Evolutionary conservation across 2,113 vertebrate species (phyloP).

Genomic region (Phalacrocorax pelagicus): DNA sequence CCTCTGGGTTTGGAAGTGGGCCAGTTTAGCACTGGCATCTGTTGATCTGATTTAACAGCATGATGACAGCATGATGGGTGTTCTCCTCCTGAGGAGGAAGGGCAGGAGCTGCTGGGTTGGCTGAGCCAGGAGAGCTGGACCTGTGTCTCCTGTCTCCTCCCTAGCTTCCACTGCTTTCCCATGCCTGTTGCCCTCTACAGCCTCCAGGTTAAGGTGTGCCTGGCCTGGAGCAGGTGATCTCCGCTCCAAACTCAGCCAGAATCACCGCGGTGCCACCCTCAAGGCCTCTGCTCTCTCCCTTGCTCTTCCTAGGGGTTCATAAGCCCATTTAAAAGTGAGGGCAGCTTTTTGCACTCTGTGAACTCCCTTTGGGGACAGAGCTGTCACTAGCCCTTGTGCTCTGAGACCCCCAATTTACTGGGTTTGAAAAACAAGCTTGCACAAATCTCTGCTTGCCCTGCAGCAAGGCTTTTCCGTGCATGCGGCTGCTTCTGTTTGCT

Average conservation of each 20-base stretch:
- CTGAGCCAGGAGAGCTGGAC: not conserved
- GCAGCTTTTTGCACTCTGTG: not conserved
- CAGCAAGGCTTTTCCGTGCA: not conserved
- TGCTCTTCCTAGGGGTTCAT: not conserved
- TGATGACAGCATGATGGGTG: accelerated
- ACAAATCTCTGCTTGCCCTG: not conserved
- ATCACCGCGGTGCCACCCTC: not conserved
- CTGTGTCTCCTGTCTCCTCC: not conserved
- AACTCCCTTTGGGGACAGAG: not conserved
- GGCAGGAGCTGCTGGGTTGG: not conserved
- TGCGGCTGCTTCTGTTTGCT: not conserved
- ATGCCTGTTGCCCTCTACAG: not conserved
- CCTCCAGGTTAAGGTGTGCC: not conserved
- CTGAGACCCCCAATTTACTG: not conserved
- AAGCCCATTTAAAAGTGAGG: not conserved
- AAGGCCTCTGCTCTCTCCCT: not conserved
- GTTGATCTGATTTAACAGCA: not conserved
- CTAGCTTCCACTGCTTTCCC: not conserved
- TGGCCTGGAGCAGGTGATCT: not conserved
- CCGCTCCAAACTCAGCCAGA: not conserved
- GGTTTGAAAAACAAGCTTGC: not conserved
- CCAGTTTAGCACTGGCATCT: not conserved
- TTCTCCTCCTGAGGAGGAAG: not conserved
- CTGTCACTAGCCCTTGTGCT: not conserved
- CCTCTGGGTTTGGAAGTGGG: not conserved